Conservation (phyloP, 2,888 invertebrate species). For the Dryobota labecula region DNA sequence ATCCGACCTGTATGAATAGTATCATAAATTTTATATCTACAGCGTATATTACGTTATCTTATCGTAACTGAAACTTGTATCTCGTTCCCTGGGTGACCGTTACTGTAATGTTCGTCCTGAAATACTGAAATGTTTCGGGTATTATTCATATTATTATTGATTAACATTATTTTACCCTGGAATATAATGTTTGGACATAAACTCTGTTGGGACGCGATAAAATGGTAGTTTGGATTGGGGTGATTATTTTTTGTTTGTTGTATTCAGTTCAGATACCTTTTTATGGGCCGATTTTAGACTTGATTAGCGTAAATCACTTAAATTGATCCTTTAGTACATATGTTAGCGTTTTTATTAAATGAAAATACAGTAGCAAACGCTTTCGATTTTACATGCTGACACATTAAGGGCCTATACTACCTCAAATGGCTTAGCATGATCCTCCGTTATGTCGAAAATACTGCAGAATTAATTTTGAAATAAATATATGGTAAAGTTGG, state of each 20-base stretch:
- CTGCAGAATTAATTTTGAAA: no score
- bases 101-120: conserved; percentile 51
- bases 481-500: no score
- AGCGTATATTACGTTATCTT: conserved; percentile 65
- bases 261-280: conserved; percentile 5
- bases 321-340: no score
- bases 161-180: conserved; percentile 18
- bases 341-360: not conserved
- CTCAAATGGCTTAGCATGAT: no score
- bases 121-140: conserved; percentile 43
- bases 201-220: conserved; percentile 29
- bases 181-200: conserved; percentile 17
- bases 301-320: not conserved
- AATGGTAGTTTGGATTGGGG: conserved; percentile 34
- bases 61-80: conserved; percentile 67
- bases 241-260: conserved; percentile 41
- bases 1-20: conserved; percentile 55
- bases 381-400: not conserved
- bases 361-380: no score
- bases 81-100: conserved; percentile 63
- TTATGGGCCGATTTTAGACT: not conserved
- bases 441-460: no score
- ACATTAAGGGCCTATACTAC: no score
- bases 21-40: conserved; percentile 71
- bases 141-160: conserved; percentile 45